These are phyloP conservation scores for Amphipyra berbera DNA, from an alignment of 2,888 invertebrate genomes.

Conservation along the genomic window DNA sequence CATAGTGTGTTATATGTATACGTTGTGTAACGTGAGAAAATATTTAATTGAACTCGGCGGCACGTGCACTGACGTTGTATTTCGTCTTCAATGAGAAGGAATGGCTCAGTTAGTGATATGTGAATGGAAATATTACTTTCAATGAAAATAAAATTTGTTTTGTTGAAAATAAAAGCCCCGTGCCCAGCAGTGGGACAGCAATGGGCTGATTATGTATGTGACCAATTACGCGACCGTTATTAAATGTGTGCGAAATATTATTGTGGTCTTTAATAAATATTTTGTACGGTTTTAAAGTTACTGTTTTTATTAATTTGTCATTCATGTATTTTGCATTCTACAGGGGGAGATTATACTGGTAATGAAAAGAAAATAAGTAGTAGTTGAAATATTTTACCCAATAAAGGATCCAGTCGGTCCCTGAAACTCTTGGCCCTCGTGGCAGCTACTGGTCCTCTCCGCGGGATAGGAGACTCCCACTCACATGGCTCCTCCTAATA, in stretches of 20 bases:
- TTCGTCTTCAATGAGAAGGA: conserved; percentile 22
- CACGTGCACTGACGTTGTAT: conserved; percentile 50
- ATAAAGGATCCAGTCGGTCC: conserved; percentile 93
- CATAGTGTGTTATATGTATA: conserved; percentile 18
- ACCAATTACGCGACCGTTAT: no score
- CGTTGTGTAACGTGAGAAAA: conserved; percentile 45
- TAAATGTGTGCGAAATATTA: no score
- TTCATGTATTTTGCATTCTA: no score
- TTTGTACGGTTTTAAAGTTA: no score
- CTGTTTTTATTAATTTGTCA: no score
- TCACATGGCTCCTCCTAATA: conserved; percentile 82
- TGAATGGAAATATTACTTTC: no score
- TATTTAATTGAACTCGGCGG: conserved; percentile 33
- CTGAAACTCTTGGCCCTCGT: conserved; percentile 93
- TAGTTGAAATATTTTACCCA: conserved; percentile 86
- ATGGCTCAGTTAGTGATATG: conserved; percentile 2
- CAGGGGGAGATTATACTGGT: no score
- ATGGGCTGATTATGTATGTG: no score
- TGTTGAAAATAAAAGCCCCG: no score
- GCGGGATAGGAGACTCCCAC: conserved; percentile 84
- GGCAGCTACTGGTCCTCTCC: conserved; percentile 78
- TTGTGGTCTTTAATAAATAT: no score
- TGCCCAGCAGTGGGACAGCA: no score
- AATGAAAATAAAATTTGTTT: no score
- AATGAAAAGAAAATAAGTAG: neutral